A percentile compares a stretch with the other conserved stretches of the same genome.
phyloP scores from a whole-genome alignment of 2,113 vertebrate species.

The Calidris pygmaea region DNA sequence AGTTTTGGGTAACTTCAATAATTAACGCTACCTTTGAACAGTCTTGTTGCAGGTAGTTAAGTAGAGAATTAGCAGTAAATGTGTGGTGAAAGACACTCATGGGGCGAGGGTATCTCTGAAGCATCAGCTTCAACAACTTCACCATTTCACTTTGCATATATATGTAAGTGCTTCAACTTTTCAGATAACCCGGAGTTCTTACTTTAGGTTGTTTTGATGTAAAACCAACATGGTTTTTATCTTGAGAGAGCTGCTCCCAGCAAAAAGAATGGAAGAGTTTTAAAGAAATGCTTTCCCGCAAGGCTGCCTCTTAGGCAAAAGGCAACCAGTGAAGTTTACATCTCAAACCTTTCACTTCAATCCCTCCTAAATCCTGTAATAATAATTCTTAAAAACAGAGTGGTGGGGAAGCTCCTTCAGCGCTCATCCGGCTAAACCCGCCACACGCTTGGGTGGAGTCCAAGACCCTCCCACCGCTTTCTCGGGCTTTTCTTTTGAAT shows the following conservation, averaged over 20 bases:
- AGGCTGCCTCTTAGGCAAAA: background rate
- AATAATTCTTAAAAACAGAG: background rate
- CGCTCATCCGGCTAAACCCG: background rate
- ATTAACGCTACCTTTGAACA: background rate
- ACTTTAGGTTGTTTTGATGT: background rate
- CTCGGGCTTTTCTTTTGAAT: conserved; percentile 18
- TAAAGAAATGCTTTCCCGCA: background rate
- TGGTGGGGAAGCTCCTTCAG: background rate
- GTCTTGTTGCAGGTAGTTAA: background rate
- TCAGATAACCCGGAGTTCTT: background rate
- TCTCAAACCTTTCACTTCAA: background rate
- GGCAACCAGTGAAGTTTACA: background rate
- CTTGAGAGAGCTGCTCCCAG: background rate
- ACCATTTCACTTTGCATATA: background rate
- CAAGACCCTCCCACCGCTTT: conserved; percentile 50
- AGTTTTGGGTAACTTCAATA: background rate
- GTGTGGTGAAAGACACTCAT: background rate
- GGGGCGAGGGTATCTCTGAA: background rate
- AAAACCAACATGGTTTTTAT: background rate
- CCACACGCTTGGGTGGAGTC: background rate
- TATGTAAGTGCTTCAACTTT: background rate
- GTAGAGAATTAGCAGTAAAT: background rate
- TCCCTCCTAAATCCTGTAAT: background rate
- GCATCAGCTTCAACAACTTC: background rate
- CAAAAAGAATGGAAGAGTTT: background rate